Evolutionary conservation across 2,888 invertebrate species (phyloP), one percentile per base, ranked within the genome.

Genomic region (Cataglyphis albicans): DNA sequence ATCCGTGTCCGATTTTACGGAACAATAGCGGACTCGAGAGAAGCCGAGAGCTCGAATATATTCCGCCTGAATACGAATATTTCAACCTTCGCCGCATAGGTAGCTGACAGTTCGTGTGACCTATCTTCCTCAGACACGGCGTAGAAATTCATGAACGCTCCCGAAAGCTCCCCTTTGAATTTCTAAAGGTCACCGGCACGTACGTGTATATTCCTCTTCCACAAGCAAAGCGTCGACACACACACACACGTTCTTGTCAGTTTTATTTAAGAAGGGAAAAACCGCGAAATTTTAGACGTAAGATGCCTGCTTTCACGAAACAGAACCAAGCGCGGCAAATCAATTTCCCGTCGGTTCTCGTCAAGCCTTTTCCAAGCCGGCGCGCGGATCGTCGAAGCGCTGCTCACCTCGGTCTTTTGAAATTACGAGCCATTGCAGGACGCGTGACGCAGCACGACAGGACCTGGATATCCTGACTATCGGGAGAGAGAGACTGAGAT

Each of bases 81-180:
- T 84, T 84, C 74, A 82, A 82, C 74, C 74, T 74, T 82, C 82
- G 48, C 32, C 80, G 35, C 48, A 72, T 70, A 63, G 38, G 65
- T 73, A 35, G 38, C 65, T 74, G 73, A 82, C 73, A 74, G 61
- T 67, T 74, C 73, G 74, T 72, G 83, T 80, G 86, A 87, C 84
- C 87, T 85, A 72, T 74, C 82, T 78, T 78, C 70, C 83, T 75
- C 32, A 65, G 55, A 76, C 63, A 48, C 72, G 57, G 81, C 83
- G 83, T 87, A 84, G 89, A 87, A 89, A 89, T 89, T 89, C 87
- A 89, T 86, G 87, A 87, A 89, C 78, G 82, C 82, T 74, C 7
- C 83, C 67, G 76, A 75, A 85, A 78, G 87, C 78, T 75, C 75
- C 78, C 84, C 82, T 84, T 89, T 89, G 89, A 89, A 89, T 89